Evolutionary conservation across 2,888 invertebrate species (phyloP).

Genomic region (Sepiola atlantica): DNA sequence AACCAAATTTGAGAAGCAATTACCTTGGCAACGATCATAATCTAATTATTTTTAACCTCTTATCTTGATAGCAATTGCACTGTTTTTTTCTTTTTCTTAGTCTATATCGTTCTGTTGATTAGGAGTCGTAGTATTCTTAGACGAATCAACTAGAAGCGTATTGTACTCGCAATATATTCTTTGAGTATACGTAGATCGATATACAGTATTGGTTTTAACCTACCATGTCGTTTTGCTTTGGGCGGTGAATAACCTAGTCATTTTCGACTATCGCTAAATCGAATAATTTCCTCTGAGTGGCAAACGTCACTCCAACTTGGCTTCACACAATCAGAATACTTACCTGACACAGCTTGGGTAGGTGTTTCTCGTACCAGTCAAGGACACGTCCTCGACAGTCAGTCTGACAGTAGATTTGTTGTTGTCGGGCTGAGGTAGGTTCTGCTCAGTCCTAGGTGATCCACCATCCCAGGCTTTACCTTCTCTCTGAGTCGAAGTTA

Average conservation of each 20-base stretch:
- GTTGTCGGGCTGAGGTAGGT: no score
- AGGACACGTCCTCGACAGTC: no score
- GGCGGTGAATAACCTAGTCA: background rate
- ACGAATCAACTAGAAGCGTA: background rate
- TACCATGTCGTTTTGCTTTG: background rate
- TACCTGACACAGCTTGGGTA: no score
- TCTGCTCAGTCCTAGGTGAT: no score
- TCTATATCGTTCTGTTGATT: background rate
- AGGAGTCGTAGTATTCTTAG: background rate
- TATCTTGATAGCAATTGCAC: background rate
- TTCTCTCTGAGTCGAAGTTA: no score
- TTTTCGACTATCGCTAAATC: background rate
- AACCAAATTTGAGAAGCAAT: background rate
- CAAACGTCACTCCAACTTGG: background rate
- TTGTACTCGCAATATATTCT: background rate
- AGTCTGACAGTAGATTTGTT: no score
- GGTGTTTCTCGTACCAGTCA: no score
- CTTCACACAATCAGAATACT: background rate
- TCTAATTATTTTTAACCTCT: background rate
- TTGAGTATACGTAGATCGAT: background rate
- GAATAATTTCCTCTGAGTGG: background rate
- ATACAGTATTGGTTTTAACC: background rate
- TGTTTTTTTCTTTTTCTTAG: background rate
- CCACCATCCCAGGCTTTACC: no score
- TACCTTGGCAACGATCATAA: background rate